Evolutionary conservation across 2,797 vertebrate genomes (phyloP), one percentile per base, ranked within the genome.

Genomic region (Columba guinea): DNA sequence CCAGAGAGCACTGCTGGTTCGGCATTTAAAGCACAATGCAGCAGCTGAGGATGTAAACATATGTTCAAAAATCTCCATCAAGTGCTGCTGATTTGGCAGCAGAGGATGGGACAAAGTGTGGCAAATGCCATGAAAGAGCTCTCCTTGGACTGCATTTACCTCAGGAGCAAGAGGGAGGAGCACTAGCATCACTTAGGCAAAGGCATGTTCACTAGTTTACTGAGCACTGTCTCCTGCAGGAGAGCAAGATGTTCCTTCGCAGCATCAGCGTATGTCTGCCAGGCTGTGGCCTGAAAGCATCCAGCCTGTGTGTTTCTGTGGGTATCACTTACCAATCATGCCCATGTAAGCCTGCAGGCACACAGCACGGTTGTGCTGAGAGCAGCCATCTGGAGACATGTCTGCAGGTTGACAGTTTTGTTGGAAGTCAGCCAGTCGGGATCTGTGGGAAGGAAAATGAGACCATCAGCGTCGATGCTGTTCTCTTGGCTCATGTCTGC

Each of bases 321-420:
- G 39, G 16, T 34, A 16, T 64, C 46, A 89, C 98, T 97, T 98
- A 99, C 99, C 99, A 62, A 99, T 99, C 96, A 99, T 98, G 84
- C 99, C 99, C 37, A 99, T 98, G 93, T 99, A 99, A 71, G 99
- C 98, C 96, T 98, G 98, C 76, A 99, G 98, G 97, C 99, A 99
- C 44, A 98, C 97, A 41, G 98, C 98, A 27, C 97, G 96, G 67
- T 95, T 98, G 88, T 98, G 98, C 87, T 97, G 98, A 94, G 98
- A 96, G 95, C 99, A 99, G 93, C 97, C 97, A 60, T 98, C 98
- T 87, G 97, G 85, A 48, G 97, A 98, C 85, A 85, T 65, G 76
- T 97, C 96, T 69, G 98, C 97, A 28, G 98, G 98, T 96, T 98
- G 98, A 95, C 99, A 99, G 70, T 99, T 98, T 89, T 98, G 98